Evolutionary conservation across 1,140 invertebrate species (phyloP), one percentile per base, ranked within the genome.

Genomic region (Tribolium madens): DNA sequence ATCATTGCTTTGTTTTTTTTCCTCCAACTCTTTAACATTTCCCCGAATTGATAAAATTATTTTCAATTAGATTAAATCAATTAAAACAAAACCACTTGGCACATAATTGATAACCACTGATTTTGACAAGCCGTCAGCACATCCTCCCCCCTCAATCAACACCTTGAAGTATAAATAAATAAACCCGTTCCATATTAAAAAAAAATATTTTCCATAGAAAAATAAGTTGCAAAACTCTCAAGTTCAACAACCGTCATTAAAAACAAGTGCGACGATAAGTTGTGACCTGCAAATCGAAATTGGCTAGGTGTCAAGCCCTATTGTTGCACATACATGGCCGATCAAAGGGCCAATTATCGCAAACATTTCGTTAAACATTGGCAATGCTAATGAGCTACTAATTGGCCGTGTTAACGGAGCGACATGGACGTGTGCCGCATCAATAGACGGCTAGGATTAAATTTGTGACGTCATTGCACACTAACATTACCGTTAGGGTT

Each of bases 291-390:
- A 6, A 64, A 18, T 57, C 52, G 18, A 57, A 57, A 57, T 57
- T 57, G 17, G 17, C 57, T 31, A 64, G 57, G 57, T 64, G 57
- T 64, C 57, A 64, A 33, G 26, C 21, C 21, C 73, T 33, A 10
- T 14, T 31, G 18, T 10, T 9, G 15, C 60, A 15, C 47, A 69
- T 60, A 60, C 74, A 76, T 76, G 36, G 68, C 26, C 36, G 46
- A 52, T 76, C 75, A 76, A 76, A 76, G 46, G 26, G 69, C 52
- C 50, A 76, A 76, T 76, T 76, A 76, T 42, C 17, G 69, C 47
- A 46, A 50, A 71, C 47, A 71, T 76, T 76, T 71, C 68, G 68
- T 76, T 70, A 53, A 76, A 70, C 60, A 52, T 15, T 14, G 33
- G 31, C 60, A 69, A 72, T 71, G 50, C 42, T 76, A 71, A 71